Evolutionary conservation across 2,888 invertebrate species (phyloP), one percentile per base, ranked within the genome.

Genomic region (Conops quadrifasciatus): DNA sequence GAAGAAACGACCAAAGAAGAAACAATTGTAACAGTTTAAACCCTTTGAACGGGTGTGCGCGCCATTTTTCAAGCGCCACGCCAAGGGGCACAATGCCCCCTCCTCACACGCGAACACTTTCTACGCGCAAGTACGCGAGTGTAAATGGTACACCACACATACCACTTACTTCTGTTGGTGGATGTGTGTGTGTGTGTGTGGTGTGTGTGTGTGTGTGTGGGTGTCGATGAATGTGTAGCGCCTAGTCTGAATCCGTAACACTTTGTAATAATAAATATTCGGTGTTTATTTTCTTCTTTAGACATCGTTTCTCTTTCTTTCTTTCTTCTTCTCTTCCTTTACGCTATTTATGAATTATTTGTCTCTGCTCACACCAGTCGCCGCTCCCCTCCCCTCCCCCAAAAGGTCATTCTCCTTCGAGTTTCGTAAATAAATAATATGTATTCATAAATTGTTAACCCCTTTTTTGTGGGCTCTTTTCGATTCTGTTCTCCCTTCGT

Each of bases 181-280:
- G n/a, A n/a, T n/a, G n/a, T 56, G 66, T 36, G 36, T 56, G 36
- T 43, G 7, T n/a, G 59, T 59, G 2, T 16, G 53, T 7, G 13
- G 28, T 30, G 26, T 49, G 30, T 66, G 28, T 65, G 11, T 51
- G 51, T 49, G 51, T 51, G 5, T 65, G 36, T 62, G 43, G n/a
- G 11, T 43, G 9, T 19, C 45, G n/a, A 11, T 15, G 19, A n/a
- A 24, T 56, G 56, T 43, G 43, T 56, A 56, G 15, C 49, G 30
- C 28, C 49, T 51, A n/a, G 21, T n/a, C 66, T 66, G 30, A 66
- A 66, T 16, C n/a, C 47, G 47, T 45, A 45, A 49, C 49, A 60
- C 67, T 67, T 60, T 67, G 59, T 59, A 60, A 60, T 67, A 59
- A 67, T 67, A 67, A 68, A 68, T 68, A 68, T 68, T 67, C 53